These are phyloP conservation scores for Typhlichthys subterraneus DNA, from an alignment of 2,797 vertebrate genomes.

Conservation along the genomic window DNA sequence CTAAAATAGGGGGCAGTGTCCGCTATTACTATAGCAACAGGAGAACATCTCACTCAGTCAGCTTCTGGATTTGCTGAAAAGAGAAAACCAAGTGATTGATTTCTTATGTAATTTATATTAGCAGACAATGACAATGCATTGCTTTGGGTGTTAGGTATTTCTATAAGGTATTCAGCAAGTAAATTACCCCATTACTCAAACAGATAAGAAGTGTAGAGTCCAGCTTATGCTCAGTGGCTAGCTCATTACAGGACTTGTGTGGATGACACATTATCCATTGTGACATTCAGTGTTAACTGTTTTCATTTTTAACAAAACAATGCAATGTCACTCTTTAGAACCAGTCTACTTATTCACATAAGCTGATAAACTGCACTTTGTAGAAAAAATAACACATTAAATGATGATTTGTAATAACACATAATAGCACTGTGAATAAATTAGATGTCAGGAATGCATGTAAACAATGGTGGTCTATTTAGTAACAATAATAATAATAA, in stretches of 20 bases:
- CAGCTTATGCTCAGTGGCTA: conserved; percentile 4
- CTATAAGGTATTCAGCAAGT: conserved; percentile 8
- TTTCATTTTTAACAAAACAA: conserved; percentile 15
- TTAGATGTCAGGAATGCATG: no score
- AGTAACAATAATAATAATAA: no score
- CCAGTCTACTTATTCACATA: background rate
- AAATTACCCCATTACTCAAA: conserved; percentile 5
- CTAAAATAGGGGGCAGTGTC: conserved; percentile 89
- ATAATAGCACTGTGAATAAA: no score
- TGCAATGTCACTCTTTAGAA: background rate
- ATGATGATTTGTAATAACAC: no score
- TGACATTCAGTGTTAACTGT: conserved; percentile 7
- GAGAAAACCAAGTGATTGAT: conserved; percentile 71
- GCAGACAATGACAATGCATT: conserved; percentile 37
- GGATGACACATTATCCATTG: background rate
- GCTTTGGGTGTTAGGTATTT: no score
- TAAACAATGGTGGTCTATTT: no score
- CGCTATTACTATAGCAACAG: conserved; percentile 88
- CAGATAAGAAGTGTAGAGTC: background rate
- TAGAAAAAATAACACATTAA: no score
- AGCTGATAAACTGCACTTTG: conserved; percentile 4
- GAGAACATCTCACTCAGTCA: conserved; percentile 75
- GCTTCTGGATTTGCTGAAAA: conserved; percentile 77
- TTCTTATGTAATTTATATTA: conserved; percentile 59
- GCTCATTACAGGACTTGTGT: background rate